phyloP scores from a whole-genome alignment of 2,888 invertebrate species.

The Elysia crispata region DNA sequence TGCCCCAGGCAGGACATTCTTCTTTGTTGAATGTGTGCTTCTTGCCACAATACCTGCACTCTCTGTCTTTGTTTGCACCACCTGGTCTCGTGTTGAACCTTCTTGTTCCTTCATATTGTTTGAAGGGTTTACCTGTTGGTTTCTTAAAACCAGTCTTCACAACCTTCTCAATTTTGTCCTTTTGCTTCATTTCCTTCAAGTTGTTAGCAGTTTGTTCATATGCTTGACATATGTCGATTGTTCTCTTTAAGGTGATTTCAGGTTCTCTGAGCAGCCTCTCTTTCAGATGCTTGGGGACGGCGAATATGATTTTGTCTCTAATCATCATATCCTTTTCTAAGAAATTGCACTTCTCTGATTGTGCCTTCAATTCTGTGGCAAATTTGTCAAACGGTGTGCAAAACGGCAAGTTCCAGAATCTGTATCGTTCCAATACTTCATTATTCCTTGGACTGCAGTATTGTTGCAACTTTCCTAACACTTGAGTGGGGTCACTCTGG shows the following conservation, averaged over 20 bases:
- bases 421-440: neutral
- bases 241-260: neutral
- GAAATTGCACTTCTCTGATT: neutral
- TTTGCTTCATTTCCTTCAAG: neutral
- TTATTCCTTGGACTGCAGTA: constrained; percentile 29
- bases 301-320: neutral
- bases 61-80: too few relatives aligned
- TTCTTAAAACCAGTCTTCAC: too few relatives aligned
- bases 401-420: neutral
- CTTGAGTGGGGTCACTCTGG: neutral
- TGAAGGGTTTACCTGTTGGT: too few relatives aligned
- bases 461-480: neutral
- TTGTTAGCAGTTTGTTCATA: neutral
- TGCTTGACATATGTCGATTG: constrained; percentile 18
- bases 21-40: neutral
- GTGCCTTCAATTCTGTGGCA: neutral
- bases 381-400: constrained; percentile 11
- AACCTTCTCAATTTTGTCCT: neutral
- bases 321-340: neutral
- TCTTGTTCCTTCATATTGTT: too few relatives aligned
- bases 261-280: neutral
- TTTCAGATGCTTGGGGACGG: neutral
- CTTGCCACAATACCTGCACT: neutral
- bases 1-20: neutral
- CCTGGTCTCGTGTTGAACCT: too few relatives aligned